A percentile compares a stretch with the other conserved stretches of the same genome.
Conservation (phyloP, 2,797 vertebrate species). For the Ataeniobius toweri region DNA sequence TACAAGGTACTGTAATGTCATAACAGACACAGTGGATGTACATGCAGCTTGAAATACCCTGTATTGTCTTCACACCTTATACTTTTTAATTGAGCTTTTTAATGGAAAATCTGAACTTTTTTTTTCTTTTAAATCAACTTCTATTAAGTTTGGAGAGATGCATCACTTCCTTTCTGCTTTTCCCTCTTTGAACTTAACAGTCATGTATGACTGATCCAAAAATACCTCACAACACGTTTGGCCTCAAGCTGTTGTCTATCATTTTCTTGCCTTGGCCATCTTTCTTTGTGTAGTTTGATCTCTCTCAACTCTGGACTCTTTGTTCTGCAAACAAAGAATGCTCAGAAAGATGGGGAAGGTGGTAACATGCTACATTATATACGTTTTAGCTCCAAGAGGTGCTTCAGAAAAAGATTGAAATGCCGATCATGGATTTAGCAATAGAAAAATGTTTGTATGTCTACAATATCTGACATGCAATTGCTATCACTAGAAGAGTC, state of each 20-base stretch:
- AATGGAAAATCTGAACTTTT: not conserved
- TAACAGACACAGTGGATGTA: not conserved
- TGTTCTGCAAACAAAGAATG: constrained; percentile 3
- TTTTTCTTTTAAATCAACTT: not conserved
- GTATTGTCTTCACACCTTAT: not conserved
- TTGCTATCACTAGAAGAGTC: not conserved
- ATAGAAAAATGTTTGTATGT: not conserved
- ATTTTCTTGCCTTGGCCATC: not conserved
- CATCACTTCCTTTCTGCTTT: constrained; percentile 12
- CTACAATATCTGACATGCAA: not conserved
- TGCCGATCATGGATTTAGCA: not conserved
- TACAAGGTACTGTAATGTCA: constrained; percentile 88
- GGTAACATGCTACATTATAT: not conserved
- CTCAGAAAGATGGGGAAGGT: not conserved
- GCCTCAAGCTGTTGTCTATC: not conserved
- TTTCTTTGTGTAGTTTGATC: constrained; percentile 9
- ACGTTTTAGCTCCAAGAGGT: not conserved
- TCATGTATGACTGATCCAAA: constrained; percentile 10
- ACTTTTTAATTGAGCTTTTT: not conserved
- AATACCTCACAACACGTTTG: constrained; percentile 1
- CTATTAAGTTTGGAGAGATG: not conserved
- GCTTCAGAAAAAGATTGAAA: not conserved
- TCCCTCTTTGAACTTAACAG: not conserved
- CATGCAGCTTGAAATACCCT: not conserved
- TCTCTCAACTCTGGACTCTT: not conserved